These are phyloP conservation scores for Anoncus sp. DNA, from an alignment of 2,888 invertebrate genomes.

Conservation along the genomic window DNA sequence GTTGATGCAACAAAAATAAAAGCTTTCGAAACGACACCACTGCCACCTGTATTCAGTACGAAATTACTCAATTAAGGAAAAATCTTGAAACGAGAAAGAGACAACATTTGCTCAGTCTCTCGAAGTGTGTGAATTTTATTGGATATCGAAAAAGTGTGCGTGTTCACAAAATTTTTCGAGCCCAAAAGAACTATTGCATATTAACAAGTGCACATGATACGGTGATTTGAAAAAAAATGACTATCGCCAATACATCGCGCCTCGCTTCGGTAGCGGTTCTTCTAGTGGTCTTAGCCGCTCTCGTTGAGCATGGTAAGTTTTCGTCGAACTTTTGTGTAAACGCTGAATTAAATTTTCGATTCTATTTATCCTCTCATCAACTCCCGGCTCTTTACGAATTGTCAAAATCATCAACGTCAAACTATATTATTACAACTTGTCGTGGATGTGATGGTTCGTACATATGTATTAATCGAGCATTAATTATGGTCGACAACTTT, in stretches of 20 bases:
- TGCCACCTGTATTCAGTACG: conserved; percentile 36
- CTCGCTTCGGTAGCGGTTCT: conserved; percentile 72
- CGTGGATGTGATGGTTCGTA: too few relatives aligned
- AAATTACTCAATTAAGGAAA: conserved; percentile 30
- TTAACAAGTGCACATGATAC: conserved; percentile 73
- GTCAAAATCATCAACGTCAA: too few relatives aligned
- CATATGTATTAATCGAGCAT: too few relatives aligned
- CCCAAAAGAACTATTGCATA: background rate
- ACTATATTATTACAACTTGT: too few relatives aligned
- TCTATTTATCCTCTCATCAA: too few relatives aligned
- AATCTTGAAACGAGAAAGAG: background rate
- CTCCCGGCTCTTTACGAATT: background rate
- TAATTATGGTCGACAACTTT: too few relatives aligned
- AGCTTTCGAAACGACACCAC: conserved; percentile 6
- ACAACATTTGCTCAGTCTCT: background rate
- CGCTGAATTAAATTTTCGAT: background rate
- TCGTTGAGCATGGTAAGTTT: conserved; percentile 75
- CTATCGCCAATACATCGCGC: conserved; percentile 55
- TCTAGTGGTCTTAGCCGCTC: conserved; percentile 71
- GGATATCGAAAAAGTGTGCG: conserved; percentile 27
- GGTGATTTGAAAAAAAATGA: conserved; percentile 76
- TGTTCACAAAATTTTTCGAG: background rate
- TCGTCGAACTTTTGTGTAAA: background rate
- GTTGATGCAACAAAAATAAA: background rate
- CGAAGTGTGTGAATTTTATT: conserved; percentile 18